Percentiles rank a stretch among this genome's conserved stretches.
These are phyloP conservation scores for Synanthedon myopaeformis DNA, from an alignment of 2,888 invertebrate genomes.

Conservation along the genomic window DNA sequence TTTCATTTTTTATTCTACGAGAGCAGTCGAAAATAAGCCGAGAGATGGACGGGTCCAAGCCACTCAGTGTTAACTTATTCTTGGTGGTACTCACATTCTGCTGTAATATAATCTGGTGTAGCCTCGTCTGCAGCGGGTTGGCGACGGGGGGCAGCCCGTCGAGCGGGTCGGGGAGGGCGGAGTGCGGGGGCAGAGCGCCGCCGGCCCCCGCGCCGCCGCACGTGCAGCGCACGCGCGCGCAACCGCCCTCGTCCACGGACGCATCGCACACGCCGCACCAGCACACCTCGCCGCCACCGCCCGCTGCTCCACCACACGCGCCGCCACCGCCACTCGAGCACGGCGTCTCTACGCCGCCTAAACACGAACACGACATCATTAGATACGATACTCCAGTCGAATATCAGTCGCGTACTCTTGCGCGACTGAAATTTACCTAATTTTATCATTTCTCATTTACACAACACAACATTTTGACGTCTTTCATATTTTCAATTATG, in stretches of 20 bases:
- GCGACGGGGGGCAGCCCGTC: slow-evolving; percentile 81
- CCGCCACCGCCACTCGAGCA: slow-evolving; percentile 8
- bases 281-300: slow-evolving; percentile 10
- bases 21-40: no score
- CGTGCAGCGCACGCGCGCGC: slow-evolving; percentile 11
- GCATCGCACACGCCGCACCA: slow-evolving; percentile 22
- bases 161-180: slow-evolving; percentile 69
- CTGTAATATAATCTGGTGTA: slow-evolving; percentile 85
- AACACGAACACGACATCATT: not conserved
- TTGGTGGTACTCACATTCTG: slow-evolving; percentile 75
- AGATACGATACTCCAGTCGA: no score
- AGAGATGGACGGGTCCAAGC: no score
- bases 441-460: no score
- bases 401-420: no score
- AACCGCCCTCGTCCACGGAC: slow-evolving; percentile 23
- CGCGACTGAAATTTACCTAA: no score
- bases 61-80: no score
- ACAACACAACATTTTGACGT: no score
- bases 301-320: not conserved
- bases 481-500: no score
- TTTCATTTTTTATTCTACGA: no score
- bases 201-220: slow-evolving; percentile 11
- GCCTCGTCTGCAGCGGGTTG: slow-evolving; percentile 80
- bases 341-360: slow-evolving; percentile 33
- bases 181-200: not conserved